Conservation (phyloP, 1,140 invertebrate genomes). For the Drosophila nannoptera region DNA sequence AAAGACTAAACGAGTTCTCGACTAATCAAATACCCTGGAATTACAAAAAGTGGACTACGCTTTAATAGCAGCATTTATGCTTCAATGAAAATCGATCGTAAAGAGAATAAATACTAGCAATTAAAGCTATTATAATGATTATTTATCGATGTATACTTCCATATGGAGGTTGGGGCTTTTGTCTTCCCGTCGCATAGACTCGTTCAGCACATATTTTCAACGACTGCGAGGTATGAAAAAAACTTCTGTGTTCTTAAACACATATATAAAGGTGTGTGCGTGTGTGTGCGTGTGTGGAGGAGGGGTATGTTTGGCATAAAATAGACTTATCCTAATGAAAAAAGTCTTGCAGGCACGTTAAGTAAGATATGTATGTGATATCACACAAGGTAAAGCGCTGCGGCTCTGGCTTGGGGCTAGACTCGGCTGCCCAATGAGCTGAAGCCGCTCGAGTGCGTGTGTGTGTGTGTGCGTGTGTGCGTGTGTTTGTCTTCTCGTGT, state of each 20-base stretch:
- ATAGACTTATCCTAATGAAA: constrained; percentile 78
- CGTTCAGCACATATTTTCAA: neutral
- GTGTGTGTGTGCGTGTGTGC: constrained; percentile 31
- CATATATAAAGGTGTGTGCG: constrained; percentile 22
- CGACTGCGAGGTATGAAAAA: neutral
- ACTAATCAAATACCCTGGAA: neutral
- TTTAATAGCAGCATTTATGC: too few relatives aligned
- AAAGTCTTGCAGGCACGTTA: constrained; percentile 75
- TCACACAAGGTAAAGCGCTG: constrained; percentile 33
- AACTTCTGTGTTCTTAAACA: constrained; percentile 17
- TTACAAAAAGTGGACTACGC: too few relatives aligned
- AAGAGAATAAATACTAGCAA: too few relatives aligned
- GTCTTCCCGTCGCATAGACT: constrained; percentile 31
- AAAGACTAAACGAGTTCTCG: neutral
- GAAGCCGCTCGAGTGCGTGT: neutral
- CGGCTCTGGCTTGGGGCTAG: constrained; percentile 1
- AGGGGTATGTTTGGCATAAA: constrained; percentile 61
- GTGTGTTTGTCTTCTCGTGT: constrained; percentile 15
- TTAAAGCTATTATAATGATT: too few relatives aligned
- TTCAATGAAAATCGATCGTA: too few relatives aligned
- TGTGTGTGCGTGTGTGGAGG: constrained; percentile 30
- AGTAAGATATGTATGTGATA: constrained; percentile 73
- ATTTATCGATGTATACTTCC: constrained; percentile 6
- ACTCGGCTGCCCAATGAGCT: constrained; percentile 15
- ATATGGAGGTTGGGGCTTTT: constrained; percentile 9